Percentiles rank a stretch among this genome's conserved stretches.
phyloP scores from a whole-genome alignment of 2,888 invertebrate genomes.

The Ochropleura plecta region DNA sequence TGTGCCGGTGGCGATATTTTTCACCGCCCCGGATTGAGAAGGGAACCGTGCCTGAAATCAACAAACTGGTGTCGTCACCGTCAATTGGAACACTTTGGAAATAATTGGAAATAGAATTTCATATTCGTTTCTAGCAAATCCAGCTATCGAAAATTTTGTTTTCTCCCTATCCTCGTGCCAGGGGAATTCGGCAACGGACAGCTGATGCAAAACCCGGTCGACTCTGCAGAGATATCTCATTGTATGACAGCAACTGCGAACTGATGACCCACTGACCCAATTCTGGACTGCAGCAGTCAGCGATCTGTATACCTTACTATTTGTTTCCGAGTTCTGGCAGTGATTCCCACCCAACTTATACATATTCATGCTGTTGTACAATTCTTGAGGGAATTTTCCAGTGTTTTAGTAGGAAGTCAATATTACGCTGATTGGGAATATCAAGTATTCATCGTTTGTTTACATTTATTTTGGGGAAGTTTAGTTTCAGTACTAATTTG shows the following conservation, averaged over 20 bases:
- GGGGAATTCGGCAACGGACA: conserved; percentile 75
- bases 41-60: conserved; percentile 74
- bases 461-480: conserved; percentile 23
- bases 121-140: conserved; percentile 64
- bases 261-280: conserved; percentile 87
- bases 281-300: conserved; percentile 87
- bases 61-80: conserved; percentile 67
- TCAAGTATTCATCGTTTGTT: conserved; percentile 50
- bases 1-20: conserved; percentile 75
- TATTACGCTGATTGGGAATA: conserved; percentile 45
- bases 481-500: conserved; percentile 34
- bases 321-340: conserved; percentile 87
- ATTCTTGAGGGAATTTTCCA: conserved; percentile 65
- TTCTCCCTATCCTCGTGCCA: conserved; percentile 53
- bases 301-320: conserved; percentile 81
- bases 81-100: conserved; percentile 54
- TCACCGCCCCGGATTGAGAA: conserved; percentile 71
- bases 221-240: conserved; percentile 87
- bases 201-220: conserved; percentile 80
- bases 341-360: conserved; percentile 80
- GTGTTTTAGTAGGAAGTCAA: conserved; percentile 48
- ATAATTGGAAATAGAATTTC: conserved; percentile 60
- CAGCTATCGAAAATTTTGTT: conserved; percentile 57
- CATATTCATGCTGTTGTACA: conserved; percentile 77
- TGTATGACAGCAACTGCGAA: conserved; percentile 84